A percentile compares a stretch with the other conserved stretches of the same genome.
Evolutionary conservation across 2,797 vertebrate genomes (phyloP).

Genomic region (Alauda arvensis): DNA sequence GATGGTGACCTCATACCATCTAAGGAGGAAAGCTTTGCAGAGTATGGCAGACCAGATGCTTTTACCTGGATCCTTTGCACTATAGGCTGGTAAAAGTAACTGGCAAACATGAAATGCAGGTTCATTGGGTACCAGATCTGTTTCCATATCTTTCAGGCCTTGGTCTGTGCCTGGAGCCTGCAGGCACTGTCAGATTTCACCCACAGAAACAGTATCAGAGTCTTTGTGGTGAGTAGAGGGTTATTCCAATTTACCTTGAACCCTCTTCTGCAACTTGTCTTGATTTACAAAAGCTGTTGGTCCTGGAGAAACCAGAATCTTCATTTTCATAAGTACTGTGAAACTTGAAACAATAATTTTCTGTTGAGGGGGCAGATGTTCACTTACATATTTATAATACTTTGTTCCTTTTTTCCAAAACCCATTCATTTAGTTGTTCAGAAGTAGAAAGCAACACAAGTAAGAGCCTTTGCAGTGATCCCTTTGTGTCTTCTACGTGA

Average conservation of each 20-base stretch:
- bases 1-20: neutral
- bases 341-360: neutral
- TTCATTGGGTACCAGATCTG: neutral
- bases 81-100: neutral
- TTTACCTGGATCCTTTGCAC: neutral
- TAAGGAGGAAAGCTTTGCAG: neutral
- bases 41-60: neutral
- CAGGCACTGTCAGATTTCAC: neutral
- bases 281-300: neutral
- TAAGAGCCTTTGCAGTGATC: neutral
- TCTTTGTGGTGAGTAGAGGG: neutral
- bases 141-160: neutral
- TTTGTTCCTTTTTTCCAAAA: neutral
- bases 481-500: neutral
- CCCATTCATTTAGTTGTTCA: neutral
- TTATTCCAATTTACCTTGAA: neutral
- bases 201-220: neutral
- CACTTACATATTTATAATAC: neutral
- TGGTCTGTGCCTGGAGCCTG: neutral
- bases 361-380: neutral
- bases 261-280: neutral
- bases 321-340: neutral
- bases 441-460: neutral
- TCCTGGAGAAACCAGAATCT: neutral
- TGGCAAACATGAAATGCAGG: neutral